Conservation (phyloP, 2,113 vertebrate species). For the Gymnorhina tibicen region DNA sequence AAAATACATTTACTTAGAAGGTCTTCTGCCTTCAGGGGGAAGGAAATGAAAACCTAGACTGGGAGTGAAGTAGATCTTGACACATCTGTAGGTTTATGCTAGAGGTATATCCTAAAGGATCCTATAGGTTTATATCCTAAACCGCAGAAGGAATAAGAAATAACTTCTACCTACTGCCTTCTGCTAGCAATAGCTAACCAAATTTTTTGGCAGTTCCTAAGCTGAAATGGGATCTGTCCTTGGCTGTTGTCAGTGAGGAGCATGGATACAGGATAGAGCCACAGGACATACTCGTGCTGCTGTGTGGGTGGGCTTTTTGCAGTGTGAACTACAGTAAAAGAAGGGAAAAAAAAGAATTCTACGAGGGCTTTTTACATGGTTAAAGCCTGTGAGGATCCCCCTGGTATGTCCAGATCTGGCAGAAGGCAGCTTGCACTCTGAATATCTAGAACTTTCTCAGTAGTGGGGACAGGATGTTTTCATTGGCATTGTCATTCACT, state of each 20-base stretch:
- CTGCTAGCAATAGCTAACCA: neutral
- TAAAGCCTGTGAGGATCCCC: neutral
- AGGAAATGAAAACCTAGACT: neutral
- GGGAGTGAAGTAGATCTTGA: neutral
- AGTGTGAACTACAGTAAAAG: neutral
- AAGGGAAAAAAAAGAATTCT: neutral
- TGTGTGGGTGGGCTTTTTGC: neutral
- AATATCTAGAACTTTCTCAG: neutral
- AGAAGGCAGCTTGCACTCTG: neutral
- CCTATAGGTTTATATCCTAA: neutral
- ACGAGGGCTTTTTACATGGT: neutral
- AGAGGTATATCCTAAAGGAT: neutral
- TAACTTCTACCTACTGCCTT: neutral
- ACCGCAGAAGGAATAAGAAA: neutral
- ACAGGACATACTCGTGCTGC: neutral
- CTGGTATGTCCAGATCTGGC: neutral
- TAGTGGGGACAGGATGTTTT: neutral
- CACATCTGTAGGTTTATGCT: neutral
- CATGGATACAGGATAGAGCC: neutral
- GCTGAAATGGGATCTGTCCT: neutral
- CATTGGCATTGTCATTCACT: neutral
- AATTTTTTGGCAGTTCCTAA: neutral
- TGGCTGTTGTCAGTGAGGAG: neutral
- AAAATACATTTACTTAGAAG: neutral
- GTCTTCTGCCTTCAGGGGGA: neutral